Evolutionary conservation across 2,113 vertebrate species (phyloP).

Genomic region (Gasterosteus nipponicus): DNA sequence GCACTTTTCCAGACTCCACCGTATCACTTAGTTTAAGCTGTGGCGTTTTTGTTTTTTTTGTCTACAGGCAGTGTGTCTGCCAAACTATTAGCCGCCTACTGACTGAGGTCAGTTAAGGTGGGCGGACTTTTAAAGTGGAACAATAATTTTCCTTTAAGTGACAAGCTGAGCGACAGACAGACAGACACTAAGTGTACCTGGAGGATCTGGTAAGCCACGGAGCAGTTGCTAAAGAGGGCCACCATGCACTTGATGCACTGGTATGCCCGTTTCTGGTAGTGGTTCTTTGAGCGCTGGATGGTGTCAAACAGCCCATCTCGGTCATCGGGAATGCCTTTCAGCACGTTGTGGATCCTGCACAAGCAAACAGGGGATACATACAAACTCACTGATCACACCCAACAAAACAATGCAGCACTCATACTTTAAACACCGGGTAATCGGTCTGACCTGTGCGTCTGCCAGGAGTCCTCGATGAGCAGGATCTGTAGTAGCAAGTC

Average conservation of each 20-base stretch:
- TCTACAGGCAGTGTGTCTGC: neutral
- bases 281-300: slow-evolving; percentile 99
- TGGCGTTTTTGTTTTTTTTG: neutral
- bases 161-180: neutral
- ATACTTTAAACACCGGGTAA: neutral
- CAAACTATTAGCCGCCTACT: neutral
- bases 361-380: slow-evolving; percentile 14
- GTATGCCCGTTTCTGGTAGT: slow-evolving; percentile 99
- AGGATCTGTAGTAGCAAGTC: slow-evolving; percentile 98
- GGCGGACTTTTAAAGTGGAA: too few species aligned
- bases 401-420: neutral
- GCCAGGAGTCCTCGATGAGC: slow-evolving; percentile 99
- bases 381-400: neutral
- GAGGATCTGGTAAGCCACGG: slow-evolving; percentile 98
- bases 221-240: slow-evolving; percentile 98
- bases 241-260: slow-evolving; percentile 99
- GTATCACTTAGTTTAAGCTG: neutral
- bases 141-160: neutral
- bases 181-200: slow-evolving; percentile 82
- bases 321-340: slow-evolving; percentile 98
- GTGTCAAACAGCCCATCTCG: slow-evolving; percentile 98
- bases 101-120: too few species aligned
- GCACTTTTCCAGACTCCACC: neutral
- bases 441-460: slow-evolving; percentile 92
- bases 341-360: slow-evolving; percentile 96